Percentiles rank a stretch among this genome's conserved stretches.
Evolutionary conservation across 1,140 invertebrate genomes (phyloP).

Genomic region (Mycetomoellerius zeteki): DNA sequence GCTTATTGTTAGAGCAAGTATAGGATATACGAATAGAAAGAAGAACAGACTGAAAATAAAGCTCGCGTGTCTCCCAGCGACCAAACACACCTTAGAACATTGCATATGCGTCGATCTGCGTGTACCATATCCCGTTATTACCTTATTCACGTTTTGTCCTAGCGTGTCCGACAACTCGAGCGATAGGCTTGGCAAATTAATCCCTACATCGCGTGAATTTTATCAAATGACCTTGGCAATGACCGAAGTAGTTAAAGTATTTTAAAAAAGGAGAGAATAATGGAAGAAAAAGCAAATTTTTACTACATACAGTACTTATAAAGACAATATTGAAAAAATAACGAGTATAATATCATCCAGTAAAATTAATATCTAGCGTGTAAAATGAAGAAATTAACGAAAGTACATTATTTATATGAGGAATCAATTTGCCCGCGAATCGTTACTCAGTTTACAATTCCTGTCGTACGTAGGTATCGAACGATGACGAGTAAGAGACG

Average conservation of each 20-base stretch:
- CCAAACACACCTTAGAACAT: conserved; percentile 68
- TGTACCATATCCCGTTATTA: conserved; percentile 71
- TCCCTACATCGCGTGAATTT: conserved; percentile 57
- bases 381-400: neutral
- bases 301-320: neutral
- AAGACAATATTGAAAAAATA: neutral
- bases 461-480: conserved; percentile 22
- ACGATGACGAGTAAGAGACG: conserved; percentile 46
- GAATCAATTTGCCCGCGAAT: conserved; percentile 71
- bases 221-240: conserved; percentile 26
- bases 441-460: conserved; percentile 40
- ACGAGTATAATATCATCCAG: neutral
- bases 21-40: conserved; percentile 38
- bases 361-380: neutral
- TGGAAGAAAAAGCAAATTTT: neutral
- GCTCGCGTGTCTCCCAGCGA: conserved; percentile 68
- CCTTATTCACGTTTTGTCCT: conserved; percentile 65
- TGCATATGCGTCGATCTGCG: conserved; percentile 70
- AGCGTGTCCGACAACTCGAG: conserved; percentile 64
- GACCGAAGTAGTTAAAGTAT: neutral
- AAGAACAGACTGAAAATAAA: conserved; percentile 65
- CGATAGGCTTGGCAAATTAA: conserved; percentile 68
- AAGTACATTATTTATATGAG: conserved; percentile 30
- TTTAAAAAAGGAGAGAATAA: neutral
- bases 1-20: conserved; percentile 41